Conservation (phyloP, 1,140 invertebrate species). For the Leptinotarsa lineolata region DNA sequence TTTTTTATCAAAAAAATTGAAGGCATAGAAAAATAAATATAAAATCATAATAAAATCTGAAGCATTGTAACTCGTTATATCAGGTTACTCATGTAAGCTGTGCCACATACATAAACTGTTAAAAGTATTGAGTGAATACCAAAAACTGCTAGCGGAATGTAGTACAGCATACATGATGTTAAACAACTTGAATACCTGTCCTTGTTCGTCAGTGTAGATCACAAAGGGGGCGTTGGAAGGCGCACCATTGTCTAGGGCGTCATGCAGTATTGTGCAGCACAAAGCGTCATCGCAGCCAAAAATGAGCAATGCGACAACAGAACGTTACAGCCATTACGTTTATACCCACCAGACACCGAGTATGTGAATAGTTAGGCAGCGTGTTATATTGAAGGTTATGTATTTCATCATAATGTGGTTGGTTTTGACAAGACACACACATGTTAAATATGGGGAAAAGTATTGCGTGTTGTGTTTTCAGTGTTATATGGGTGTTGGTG, state of each 20-base stretch:
- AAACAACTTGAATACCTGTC: conserved; percentile 79
- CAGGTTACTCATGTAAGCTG: conserved; percentile 43
- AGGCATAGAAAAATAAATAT: neutral
- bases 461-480: conserved; percentile 18
- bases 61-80: conserved; percentile 47
- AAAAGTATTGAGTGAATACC: conserved; percentile 22
- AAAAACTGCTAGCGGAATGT: conserved; percentile 37
- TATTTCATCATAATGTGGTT: conserved; percentile 18
- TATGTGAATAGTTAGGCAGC: conserved; percentile 29
- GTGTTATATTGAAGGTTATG: conserved; percentile 19
- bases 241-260: conserved; percentile 56
- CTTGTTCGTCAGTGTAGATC: conserved; percentile 92
- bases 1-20: neutral
- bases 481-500: conserved; percentile 31
- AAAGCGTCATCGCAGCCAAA: conserved; percentile 57
- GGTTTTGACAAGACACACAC: conserved; percentile 11
- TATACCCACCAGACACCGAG: conserved; percentile 46
- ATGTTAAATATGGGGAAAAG: conserved; percentile 1
- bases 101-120: conserved; percentile 34
- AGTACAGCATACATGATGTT: conserved; percentile 54
- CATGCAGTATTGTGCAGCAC: conserved; percentile 56
- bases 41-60: no score
- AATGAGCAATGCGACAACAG: conserved; percentile 55
- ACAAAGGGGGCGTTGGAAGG: conserved; percentile 88
- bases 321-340: conserved; percentile 53